A percentile compares a stretch with the other conserved stretches of the same genome.
These are phyloP conservation scores for Trichonephila clavata DNA, from an alignment of 1,140 invertebrate genomes.

Conservation along the genomic window DNA sequence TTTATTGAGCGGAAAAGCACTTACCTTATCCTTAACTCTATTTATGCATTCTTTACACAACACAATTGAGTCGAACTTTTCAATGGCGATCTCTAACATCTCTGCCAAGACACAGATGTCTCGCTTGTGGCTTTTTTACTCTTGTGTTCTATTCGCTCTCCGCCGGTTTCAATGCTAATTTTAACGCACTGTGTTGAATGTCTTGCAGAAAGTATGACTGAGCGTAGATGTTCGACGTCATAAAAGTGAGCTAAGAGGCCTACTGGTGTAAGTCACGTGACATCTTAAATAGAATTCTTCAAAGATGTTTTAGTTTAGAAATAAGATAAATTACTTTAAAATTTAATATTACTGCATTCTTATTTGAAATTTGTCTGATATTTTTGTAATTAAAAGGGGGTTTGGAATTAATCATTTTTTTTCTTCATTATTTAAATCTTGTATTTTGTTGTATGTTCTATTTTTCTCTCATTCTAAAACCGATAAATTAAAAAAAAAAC, in stretches of 20 bases:
- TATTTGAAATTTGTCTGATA: no score
- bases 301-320: background rate
- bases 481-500: no score
- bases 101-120: slow-evolving; percentile 43
- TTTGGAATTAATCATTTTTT: no score
- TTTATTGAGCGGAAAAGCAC: background rate
- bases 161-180: slow-evolving; percentile 19
- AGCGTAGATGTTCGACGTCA: slow-evolving; percentile 24
- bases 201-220: background rate
- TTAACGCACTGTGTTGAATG: background rate
- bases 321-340: background rate
- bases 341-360: no score
- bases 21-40: background rate
- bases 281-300: background rate
- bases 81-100: background rate
- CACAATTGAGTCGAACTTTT: background rate
- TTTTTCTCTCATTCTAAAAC: no score
- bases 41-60: background rate
- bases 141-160: background rate
- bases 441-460: no score
- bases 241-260: background rate
- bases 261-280: background rate
- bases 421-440: no score
- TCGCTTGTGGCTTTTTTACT: background rate
- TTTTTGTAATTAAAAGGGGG: no score